phyloP scores from a whole-genome alignment of 2,113 vertebrate genomes.

The Indicator indicator region DNA sequence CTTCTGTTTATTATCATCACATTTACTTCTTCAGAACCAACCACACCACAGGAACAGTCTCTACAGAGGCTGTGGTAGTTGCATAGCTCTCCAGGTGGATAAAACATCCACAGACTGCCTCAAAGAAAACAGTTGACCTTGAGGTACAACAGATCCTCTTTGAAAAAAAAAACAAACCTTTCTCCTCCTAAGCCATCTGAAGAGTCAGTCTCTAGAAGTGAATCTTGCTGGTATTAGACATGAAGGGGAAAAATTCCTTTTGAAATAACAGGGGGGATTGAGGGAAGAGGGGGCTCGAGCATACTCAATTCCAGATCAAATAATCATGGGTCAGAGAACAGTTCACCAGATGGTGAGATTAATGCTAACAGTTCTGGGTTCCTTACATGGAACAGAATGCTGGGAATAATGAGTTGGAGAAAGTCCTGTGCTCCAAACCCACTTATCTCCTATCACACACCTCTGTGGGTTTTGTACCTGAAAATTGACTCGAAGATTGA shows the following conservation, averaged over 20 bases:
- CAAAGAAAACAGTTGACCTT: constrained; percentile 55
- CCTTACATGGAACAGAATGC: neutral
- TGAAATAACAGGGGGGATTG: neutral
- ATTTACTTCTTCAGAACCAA: neutral
- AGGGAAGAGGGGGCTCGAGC: neutral
- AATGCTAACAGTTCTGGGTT: neutral
- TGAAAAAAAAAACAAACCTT: constrained; percentile 5
- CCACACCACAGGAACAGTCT: neutral
- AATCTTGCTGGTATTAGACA: constrained; percentile 16
- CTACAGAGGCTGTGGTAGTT: neutral
- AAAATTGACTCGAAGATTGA: neutral
- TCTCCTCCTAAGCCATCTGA: constrained; percentile 36
- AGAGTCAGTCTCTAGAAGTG: neutral
- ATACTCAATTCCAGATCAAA: neutral
- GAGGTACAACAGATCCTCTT: neutral
- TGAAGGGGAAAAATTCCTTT: neutral
- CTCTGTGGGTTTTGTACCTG: neutral
- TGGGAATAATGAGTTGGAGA: neutral
- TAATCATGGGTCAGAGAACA: neutral
- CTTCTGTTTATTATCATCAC: neutral
- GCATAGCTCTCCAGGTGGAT: neutral
- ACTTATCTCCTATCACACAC: neutral
- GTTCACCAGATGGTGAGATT: neutral
- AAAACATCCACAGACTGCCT: neutral
- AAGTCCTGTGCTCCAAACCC: neutral